These are phyloP conservation scores for Neodon shergylaensis DNA, from an alignment of 2,113 vertebrate species.

Conservation along the genomic window DNA sequence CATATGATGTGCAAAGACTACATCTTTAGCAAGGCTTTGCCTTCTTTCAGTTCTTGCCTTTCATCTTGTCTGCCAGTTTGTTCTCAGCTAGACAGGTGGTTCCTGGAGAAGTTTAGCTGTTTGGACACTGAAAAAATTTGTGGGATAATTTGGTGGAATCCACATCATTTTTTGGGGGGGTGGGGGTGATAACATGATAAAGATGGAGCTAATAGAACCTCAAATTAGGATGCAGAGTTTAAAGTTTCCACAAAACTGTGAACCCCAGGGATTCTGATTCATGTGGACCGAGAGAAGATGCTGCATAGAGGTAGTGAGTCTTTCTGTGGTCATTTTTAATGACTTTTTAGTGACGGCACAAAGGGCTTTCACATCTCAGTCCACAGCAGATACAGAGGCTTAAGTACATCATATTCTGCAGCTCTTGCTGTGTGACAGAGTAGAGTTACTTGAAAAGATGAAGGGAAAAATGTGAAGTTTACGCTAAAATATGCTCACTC, in stretches of 20 bases:
- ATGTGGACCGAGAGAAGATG: background rate
- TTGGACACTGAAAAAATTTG: background rate
- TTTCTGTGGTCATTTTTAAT: constrained; percentile 64
- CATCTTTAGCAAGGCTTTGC: background rate
- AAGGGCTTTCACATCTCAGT: constrained; percentile 57
- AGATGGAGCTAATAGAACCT: background rate
- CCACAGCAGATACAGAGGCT: constrained; percentile 50
- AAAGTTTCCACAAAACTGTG: background rate
- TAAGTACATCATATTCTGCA: constrained; percentile 56
- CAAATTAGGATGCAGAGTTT: background rate
- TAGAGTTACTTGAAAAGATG: constrained; percentile 2
- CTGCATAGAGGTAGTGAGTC: background rate
- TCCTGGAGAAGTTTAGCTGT: background rate
- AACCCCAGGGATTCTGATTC: background rate
- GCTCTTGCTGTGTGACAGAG: background rate
- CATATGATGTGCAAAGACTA: background rate
- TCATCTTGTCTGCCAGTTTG: background rate
- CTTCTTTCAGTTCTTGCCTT: background rate
- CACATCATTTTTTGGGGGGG: background rate
- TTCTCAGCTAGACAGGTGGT: background rate
- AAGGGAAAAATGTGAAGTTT: constrained; percentile 30
- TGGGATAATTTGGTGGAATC: too few relatives aligned
- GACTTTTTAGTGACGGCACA: constrained; percentile 68
- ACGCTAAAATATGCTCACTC: constrained; percentile 57
- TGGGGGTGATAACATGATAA: background rate